Evolutionary conservation across 2,797 vertebrate genomes (phyloP), one percentile per base, ranked within the genome.

Genomic region (Dallia pectoralis): DNA sequence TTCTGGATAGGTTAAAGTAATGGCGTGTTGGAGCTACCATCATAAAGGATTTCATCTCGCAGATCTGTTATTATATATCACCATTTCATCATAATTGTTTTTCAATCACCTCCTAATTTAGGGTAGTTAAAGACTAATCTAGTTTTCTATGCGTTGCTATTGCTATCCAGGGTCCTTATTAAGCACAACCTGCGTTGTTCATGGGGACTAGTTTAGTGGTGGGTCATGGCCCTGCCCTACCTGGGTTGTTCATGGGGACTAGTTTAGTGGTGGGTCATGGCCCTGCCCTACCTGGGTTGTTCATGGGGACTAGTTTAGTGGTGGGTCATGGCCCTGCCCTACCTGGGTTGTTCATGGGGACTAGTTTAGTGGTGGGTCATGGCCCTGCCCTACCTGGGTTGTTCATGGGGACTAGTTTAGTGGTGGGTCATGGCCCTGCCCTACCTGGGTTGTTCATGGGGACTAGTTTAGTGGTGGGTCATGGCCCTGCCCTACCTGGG

Each of bases 61-160:
- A 56, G 53, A 53, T 19, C 48, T 49, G 12, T 49, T 53, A 53
- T n/a, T n/a, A n/a, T n/a, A n/a, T n/a, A n/a, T n/a, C n/a, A n/a
- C n/a, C n/a, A n/a, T n/a, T n/a, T n/a, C n/a, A n/a, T n/a, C n/a
- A n/a, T n/a, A n/a, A n/a, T n/a, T n/a, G n/a, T n/a, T n/a, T n/a
- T n/a, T n/a, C n/a, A n/a, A 1, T 29, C 27, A 1, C 67, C 44
- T n/a, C 44, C 4, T 68, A 8, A 63, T 63, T 63, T 30, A 40
- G 30, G 36, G 69, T 70, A 40, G 40, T 70, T 70, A 32, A 53
- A 70, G 51, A 7, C 5, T 70, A 53, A n/a, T 59, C 51, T 22
- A 25, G 69, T 70, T 70, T 59, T 59, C 36, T 59, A 12, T 36
- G 69, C 25, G 32, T 56, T 25, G 25, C 25, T 6, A 6, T 19